Percentiles rank a stretch among this genome's conserved stretches.
phyloP scores from a whole-genome alignment of 2,797 vertebrate genomes.

The Anisognathus igniventris region DNA sequence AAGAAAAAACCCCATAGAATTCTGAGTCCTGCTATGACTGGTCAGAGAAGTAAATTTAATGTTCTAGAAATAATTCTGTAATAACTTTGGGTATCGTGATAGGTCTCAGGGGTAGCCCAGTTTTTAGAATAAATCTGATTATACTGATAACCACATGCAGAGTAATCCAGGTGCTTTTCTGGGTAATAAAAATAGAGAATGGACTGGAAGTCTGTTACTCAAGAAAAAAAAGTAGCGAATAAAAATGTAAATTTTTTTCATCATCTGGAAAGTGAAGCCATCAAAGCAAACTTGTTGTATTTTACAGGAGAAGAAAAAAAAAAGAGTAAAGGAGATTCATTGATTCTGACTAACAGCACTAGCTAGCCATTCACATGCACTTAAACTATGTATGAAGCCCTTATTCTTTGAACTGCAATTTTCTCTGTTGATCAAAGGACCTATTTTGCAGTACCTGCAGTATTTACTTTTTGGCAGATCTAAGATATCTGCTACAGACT shows the following conservation, averaged over 20 bases:
- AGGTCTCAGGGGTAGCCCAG: neutral
- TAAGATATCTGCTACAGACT: neutral
- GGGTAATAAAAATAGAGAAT: neutral
- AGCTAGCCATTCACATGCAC: neutral
- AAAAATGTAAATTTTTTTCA: neutral
- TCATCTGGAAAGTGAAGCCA: neutral
- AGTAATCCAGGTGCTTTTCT: neutral
- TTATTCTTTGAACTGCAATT: neutral
- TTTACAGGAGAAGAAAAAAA: neutral
- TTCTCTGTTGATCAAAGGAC: neutral
- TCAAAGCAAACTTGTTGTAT: neutral
- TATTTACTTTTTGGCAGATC: neutral
- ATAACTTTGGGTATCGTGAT: neutral
- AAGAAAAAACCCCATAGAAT: neutral
- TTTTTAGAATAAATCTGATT: neutral
- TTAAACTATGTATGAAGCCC: neutral
- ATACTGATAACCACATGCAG: neutral
- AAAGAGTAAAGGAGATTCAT: neutral
- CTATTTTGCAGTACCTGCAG: neutral
- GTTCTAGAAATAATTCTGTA: neutral
- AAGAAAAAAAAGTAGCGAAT: neutral
- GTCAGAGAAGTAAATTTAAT: neutral
- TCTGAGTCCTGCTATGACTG: neutral
- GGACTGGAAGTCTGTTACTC: neutral
- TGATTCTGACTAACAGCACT: neutral